Evolutionary conservation across 2,113 vertebrate species (phyloP).

Genomic region (Podarcis cretensis): DNA sequence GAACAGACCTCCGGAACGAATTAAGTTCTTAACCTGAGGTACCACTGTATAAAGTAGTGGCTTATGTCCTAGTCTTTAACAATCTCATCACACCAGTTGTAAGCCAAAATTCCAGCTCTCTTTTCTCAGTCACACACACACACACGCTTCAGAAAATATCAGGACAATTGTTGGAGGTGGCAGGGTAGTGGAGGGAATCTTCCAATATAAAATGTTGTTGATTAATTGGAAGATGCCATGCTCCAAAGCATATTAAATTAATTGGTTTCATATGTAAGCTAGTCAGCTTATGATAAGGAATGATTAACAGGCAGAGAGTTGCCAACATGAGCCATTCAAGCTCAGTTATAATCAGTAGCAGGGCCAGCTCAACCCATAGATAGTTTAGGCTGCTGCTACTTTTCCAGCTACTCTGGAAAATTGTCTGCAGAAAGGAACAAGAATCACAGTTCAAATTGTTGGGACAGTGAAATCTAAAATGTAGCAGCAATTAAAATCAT

Average conservation of each 20-base stretch:
- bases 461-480: neutral
- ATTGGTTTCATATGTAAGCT: slow-evolving; percentile 26
- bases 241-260: neutral
- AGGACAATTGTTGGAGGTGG: neutral
- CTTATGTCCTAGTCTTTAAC: neutral
- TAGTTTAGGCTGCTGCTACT: neutral
- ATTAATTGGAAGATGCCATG: slow-evolving; percentile 24
- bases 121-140: neutral
- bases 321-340: neutral
- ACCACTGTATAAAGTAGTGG: neutral
- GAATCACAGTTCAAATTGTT: neutral
- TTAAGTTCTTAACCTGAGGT: no score
- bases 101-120: neutral
- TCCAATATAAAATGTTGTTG: neutral
- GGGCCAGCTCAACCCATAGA: neutral
- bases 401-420: neutral
- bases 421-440: neutral
- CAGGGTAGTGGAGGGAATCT: neutral
- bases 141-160: neutral
- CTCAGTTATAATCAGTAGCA: neutral
- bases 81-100: neutral
- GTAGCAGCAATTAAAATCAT: neutral
- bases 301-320: neutral
- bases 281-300: slow-evolving; percentile 8
- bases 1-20: no score